Evolutionary conservation across 1,140 invertebrate genomes (phyloP), one percentile per base, ranked within the genome.

Genomic region (Choristoneura fumiferana): DNA sequence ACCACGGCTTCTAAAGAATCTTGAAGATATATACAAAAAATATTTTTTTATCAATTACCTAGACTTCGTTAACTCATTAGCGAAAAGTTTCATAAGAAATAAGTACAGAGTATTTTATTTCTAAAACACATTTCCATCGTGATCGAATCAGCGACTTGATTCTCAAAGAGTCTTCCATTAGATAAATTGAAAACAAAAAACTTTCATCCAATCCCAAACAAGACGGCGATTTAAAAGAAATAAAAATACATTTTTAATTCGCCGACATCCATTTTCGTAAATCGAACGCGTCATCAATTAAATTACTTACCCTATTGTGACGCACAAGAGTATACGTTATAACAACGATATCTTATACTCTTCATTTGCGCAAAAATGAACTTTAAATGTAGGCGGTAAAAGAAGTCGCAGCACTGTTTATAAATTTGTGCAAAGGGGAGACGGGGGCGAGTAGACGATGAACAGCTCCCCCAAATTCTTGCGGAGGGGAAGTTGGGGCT

Each of bases 251-350:
- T 78, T 83, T 81, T 81, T 80, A 80, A 84, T 80, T 76, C 53
- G 40, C 53, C 36, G 14, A 58, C 63, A 75, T 74, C 63, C 71
- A 79, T 81, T 78, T 73, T 67, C 69, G 62, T 72, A 76, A 78
- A 81, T 81, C 75, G 80, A 82, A 81, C 76, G 67, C 69, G 78
- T 81, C 83, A 83, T 86, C 81, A 81, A 86, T 86, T 86, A 83
- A 86, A 84, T 86, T 84, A 86, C 80, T 82, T 73, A 62, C 71
- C 57, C 73, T 59, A 75, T 77, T 78, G 72, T 77, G 66, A 71
- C 61, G 66, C 71, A 68, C 66, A 61, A 69, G 71, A 56, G 62
- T 71, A 18, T 62, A 62, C 58, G 54, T 60, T 60, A 18, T 43
- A 33, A 60, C 65, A 54, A 60, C 53, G 4, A 43, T 62, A 56